A percentile compares a stretch with the other conserved stretches of the same genome.
phyloP scores from a whole-genome alignment of 2,888 invertebrate species.

The Antheraea assamensis region DNA sequence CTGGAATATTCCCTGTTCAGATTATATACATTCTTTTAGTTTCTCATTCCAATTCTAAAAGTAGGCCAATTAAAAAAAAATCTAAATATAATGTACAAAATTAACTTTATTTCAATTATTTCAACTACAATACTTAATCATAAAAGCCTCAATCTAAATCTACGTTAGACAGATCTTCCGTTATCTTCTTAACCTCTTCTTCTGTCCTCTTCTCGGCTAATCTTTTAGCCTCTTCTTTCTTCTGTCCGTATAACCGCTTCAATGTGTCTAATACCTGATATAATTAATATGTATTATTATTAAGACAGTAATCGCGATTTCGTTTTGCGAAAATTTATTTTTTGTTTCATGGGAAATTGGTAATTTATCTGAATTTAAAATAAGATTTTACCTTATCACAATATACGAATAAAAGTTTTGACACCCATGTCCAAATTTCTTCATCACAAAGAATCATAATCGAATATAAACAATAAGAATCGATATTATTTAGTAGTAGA shows the following conservation, averaged over 20 bases:
- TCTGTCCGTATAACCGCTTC: constrained; percentile 61
- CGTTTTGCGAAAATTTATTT: not conserved
- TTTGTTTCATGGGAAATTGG: no score
- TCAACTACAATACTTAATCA: not conserved
- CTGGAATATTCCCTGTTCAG: not conserved
- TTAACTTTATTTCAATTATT: constrained; percentile 8
- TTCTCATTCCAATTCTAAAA: not conserved
- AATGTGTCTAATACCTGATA: constrained; percentile 25
- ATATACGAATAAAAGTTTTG: no score
- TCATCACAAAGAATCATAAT: no score
- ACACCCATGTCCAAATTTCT: no score
- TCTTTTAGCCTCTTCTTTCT: constrained; percentile 57
- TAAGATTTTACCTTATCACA: no score
- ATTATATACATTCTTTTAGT: not conserved
- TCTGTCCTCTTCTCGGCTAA: constrained; percentile 50
- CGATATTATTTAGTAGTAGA: no score
- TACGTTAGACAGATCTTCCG: constrained; percentile 82
- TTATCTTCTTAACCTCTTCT: constrained; percentile 75
- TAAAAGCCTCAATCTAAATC: constrained; percentile 65
- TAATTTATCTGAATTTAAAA: not conserved
- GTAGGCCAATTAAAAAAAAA: not conserved
- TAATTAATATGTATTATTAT: not conserved
- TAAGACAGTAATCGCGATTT: no score
- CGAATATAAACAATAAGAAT: no score
- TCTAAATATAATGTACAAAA: not conserved